Evolutionary conservation across 2,888 invertebrate genomes (phyloP), one percentile per base, ranked within the genome.

Genomic region (Cataglyphis altisquamis): DNA sequence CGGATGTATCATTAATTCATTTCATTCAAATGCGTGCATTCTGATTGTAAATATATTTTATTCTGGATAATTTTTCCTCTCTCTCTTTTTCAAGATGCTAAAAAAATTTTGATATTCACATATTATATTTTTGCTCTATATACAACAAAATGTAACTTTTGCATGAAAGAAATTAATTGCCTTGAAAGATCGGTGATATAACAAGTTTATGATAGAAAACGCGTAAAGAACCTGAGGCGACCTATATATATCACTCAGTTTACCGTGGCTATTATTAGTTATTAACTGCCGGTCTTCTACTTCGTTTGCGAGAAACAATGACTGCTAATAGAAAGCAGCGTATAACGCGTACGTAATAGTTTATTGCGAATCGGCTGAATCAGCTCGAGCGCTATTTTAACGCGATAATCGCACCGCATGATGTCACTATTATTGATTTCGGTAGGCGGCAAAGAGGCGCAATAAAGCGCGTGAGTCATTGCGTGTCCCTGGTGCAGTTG

Each of bases 401-500:
- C 12, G 25, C 36, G 73, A 80, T 60, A 36, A 73, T 72, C 57
- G 32, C 57, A 29, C 73, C 57, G 57, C 73, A 25, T 80, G 73
- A 80, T 80, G 73, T 73, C 77, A 81, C 63, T 29, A 60, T 32
- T 85, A 89, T 88, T 68, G 89, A 89, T 89, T 87, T 84, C 36
- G 60, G 36, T 78, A 45, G 60, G 45, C 78, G 73, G 32, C 70
- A 21, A 70, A 52, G 68, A 41, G 70, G 10, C 73, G 74, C 75
- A 64, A 72, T 60, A 45, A 77, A 60, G 21, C 39, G 86, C 78
- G 80, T 90, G 90, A 90, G 84, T 90, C 90, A 90, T 62, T 75
- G 68, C 62, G 60, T 52, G 52, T 63, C 32, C 21, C 32, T 41
- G 70, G 66, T 91, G 90, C 90, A 90, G 84, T 91, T 91, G 90